Evolutionary conservation across 30 jellyfish, hydroid and myxozoan genomes (phyloP).

Genomic region (Hydractinia symbiolongicarpus): DNA sequence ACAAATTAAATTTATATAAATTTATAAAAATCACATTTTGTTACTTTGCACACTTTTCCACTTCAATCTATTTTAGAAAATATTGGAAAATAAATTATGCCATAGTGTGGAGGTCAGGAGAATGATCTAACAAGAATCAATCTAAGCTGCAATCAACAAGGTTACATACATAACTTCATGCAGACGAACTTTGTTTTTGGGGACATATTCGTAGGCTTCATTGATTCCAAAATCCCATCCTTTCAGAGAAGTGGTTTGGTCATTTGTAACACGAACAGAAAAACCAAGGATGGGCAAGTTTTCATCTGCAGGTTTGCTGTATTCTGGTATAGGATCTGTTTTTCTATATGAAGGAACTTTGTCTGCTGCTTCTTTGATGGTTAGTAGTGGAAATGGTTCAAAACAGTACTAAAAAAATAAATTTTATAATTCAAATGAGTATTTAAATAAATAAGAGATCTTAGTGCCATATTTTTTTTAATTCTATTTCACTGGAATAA

Average conservation of each 20-base stretch:
- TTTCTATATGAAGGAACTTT: slow-evolving; percentile 62
- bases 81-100: no score
- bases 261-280: slow-evolving; percentile 72
- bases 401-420: slow-evolving; percentile 62
- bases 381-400: slow-evolving; percentile 82
- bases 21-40: no score
- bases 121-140: no score
- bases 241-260: slow-evolving; percentile 50
- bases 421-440: no score
- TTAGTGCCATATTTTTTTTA: no score
- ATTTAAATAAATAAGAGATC: no score
- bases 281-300: slow-evolving; percentile 77
- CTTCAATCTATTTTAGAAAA: no score
- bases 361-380: slow-evolving; percentile 90
- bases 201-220: slow-evolving; percentile 49
- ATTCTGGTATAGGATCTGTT: slow-evolving; percentile 48
- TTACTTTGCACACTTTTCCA: no score
- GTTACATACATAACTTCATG: slow-evolving; percentile 70
- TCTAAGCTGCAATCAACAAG: no score
- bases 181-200: slow-evolving; percentile 54
- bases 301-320: slow-evolving; percentile 60
- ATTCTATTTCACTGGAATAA: no score
- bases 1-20: no score
- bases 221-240: slow-evolving; percentile 90
- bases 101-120: no score